Conservation (phyloP, 2,113 vertebrate genomes). For the Cochlearius cochlearius region DNA sequence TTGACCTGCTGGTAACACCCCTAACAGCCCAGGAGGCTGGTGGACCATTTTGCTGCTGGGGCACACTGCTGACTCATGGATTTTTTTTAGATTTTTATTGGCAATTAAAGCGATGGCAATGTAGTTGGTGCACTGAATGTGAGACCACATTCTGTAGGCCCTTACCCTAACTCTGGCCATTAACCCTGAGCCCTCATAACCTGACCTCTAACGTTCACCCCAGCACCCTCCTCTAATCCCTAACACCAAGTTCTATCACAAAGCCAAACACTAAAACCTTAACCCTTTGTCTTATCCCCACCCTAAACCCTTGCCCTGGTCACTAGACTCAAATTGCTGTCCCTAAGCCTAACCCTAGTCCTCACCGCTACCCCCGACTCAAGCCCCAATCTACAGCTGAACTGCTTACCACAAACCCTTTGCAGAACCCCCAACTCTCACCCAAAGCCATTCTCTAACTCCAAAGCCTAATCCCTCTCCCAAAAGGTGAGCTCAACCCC, state of each 20-base stretch:
- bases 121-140: not conserved
- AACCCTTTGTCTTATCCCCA: not conserved
- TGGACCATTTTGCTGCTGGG: not conserved
- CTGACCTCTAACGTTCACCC: not conserved
- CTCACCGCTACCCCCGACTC: not conserved
- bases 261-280: not conserved
- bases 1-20: not conserved
- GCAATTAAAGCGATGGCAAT: accelerated
- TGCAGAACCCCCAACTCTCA: not conserved
- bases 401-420: not conserved
- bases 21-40: not conserved
- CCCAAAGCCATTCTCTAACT: not conserved
- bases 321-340: not conserved
- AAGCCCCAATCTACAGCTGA: not conserved
- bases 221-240: not conserved
- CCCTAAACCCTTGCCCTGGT: not conserved
- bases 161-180: not conserved
- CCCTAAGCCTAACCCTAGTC: not conserved
- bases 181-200: not conserved
- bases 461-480: not conserved
- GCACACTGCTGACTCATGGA: not conserved
- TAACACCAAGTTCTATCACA: not conserved
- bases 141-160: not conserved
- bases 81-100: not conserved
- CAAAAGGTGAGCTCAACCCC: accelerated